A percentile compares a stretch with the other conserved stretches of the same genome.
Evolutionary conservation across 2,888 invertebrate species (phyloP).

Genomic region (Hymenopus coronatus): DNA sequence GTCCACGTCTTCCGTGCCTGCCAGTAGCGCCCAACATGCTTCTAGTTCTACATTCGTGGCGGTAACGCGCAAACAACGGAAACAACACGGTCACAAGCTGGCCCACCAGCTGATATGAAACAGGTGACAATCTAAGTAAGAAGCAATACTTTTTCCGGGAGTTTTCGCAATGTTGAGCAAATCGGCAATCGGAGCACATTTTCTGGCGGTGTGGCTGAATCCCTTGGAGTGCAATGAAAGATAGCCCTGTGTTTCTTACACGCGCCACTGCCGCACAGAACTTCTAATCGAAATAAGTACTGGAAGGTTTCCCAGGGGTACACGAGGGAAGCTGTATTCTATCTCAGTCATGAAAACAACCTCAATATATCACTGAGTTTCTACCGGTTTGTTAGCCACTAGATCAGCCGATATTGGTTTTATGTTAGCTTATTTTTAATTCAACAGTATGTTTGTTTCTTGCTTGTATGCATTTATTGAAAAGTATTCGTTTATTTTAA

Average conservation of each 20-base stretch:
- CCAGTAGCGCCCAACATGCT: no score
- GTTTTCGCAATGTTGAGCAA: no score
- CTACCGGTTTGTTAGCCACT: not conserved
- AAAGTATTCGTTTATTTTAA: no score
- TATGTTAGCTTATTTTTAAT: not conserved
- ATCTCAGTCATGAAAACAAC: not conserved
- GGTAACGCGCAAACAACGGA: no score
- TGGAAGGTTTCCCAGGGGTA: not conserved
- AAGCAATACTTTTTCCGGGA: no score
- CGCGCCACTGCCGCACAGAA: not conserved
- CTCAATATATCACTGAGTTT: not conserved
- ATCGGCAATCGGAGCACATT: no score
- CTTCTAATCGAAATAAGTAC: not conserved
- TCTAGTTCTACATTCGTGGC: no score
- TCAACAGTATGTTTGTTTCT: not conserved
- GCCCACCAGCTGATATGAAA: no score
- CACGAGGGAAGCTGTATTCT: not conserved
- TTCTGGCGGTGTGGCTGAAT: no score
- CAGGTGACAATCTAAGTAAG: no score
- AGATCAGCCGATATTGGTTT: not conserved
- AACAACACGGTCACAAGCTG: no score
- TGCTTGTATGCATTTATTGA: not conserved
- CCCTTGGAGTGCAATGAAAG: not conserved
- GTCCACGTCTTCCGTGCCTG: no score
- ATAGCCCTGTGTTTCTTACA: not conserved